Percentiles rank a stretch among this genome's conserved stretches.
These are phyloP conservation scores for Neogobius melanostomus DNA, from an alignment of 2,113 vertebrate species.

Conservation along the genomic window DNA sequence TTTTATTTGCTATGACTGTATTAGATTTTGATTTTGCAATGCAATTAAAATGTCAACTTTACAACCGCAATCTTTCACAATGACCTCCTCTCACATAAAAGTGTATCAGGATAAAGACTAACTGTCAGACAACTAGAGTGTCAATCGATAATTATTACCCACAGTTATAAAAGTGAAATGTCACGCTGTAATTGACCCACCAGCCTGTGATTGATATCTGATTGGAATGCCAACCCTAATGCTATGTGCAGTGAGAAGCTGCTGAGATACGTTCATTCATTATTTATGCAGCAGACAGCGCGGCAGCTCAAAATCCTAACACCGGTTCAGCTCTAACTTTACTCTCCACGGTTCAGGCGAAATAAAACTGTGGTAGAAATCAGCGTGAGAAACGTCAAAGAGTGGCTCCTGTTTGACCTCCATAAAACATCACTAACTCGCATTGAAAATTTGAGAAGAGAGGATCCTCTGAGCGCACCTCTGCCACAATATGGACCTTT, in stretches of 20 bases:
- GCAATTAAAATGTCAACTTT: no score
- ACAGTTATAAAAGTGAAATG: not conserved
- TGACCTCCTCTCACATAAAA: no score
- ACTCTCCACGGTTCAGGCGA: not conserved
- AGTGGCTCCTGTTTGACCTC: not conserved
- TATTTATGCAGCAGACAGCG: conserved; percentile 40
- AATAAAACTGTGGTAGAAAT: not conserved
- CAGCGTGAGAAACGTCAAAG: no score
- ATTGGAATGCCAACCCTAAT: not conserved
- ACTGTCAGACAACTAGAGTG: no score
- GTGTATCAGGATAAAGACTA: no score
- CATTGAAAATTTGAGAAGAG: conserved; percentile 10
- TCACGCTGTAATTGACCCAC: conserved; percentile 8
- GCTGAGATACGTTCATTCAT: conserved; percentile 42
- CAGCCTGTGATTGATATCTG: not conserved
- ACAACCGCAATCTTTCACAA: no score
- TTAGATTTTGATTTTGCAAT: no score
- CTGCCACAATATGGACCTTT: conserved; percentile 36
- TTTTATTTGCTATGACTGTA: no score
- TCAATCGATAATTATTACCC: no score
- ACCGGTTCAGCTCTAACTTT: not conserved
- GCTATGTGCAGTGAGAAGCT: not conserved
- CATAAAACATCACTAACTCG: not conserved
- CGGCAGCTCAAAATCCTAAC: conserved; percentile 24
- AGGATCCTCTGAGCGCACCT: conserved; percentile 42